phyloP scores from a whole-genome alignment of 2,888 invertebrate species.

The Dryocosmus kuriphilus region DNA sequence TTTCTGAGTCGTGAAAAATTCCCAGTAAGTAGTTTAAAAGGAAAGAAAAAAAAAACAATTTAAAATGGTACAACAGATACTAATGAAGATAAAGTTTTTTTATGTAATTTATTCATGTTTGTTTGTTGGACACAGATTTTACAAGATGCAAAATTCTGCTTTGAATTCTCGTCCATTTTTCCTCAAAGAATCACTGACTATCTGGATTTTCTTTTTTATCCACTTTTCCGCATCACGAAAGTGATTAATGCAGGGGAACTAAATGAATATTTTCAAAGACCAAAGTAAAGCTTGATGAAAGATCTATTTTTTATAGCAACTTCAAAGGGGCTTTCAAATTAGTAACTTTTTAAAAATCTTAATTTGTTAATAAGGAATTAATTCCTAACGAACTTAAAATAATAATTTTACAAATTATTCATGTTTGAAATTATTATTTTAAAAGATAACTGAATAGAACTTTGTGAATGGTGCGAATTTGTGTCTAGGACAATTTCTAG shows the following conservation, averaged over 20 bases:
- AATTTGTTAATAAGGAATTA: too few relatives aligned
- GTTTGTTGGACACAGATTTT: background rate
- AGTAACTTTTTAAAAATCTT: background rate
- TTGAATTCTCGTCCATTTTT: background rate
- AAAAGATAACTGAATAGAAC: background rate
- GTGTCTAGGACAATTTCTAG: constrained; percentile 30
- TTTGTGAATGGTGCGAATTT: background rate
- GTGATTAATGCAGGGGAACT: background rate
- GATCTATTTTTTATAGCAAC: background rate
- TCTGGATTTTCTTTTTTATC: background rate
- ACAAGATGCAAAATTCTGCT: background rate
- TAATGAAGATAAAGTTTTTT: too few relatives aligned
- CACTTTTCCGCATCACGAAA: background rate
- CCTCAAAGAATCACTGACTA: background rate
- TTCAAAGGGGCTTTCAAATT: background rate
- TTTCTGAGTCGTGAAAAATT: background rate
- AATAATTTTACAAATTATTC: background rate
- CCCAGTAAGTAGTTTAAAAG: background rate
- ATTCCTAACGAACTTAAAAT: too few relatives aligned
- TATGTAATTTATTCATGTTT: background rate
- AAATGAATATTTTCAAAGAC: background rate
- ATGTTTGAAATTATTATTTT: too few relatives aligned
- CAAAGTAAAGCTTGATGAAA: background rate
- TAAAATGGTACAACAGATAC: background rate
- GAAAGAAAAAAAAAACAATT: background rate